Base-by-base conservation (phyloP, 2,888 invertebrate species). In the Frankliniella intonsa region DNA sequence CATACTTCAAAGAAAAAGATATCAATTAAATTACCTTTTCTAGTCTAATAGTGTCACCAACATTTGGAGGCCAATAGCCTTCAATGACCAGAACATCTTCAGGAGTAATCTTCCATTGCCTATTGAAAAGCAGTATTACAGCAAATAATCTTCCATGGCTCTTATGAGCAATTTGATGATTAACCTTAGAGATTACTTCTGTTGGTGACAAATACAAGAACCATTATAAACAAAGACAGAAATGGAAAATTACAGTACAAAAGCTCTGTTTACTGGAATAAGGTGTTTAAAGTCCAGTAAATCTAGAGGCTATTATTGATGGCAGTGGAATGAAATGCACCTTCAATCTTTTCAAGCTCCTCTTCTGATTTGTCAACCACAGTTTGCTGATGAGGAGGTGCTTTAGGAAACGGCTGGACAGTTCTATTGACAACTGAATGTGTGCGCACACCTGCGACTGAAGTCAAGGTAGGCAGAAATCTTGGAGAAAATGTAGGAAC, bases 31-130 rank as follows among this genome's bases (percentile, higher is more conserved):
- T 83, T 86, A 90, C 94, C 90, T 97, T 97, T 86, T 97, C 95
- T 80, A 97, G 88, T 84, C 91, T 92, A 82, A 97, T 91, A 88
- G 92, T 89, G 86, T 97, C 96, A 0, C 96, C 95, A 82, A 92
- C 90, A 81, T 91, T 92, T 2, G 96, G 95, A 51, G 94, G 93
- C 95, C 96, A 96, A 86, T 92, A 92, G 0, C 95, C 95, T 88
- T 95, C 94, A 0, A 97, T 89, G 0, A 96, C 90, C 50, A 97
- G 90, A 5, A 97, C 89, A 88, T 97, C 97, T n/a, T 94, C 95
- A 83, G 93, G 90, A 0, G 96, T 95, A 0, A 97, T 90, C 88
- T 95, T 94, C 88, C 93, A 95, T 86, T 97, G 97, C 88, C 94
- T 95, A 17, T 96, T 96, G 83, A 92, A 90, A 25, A 97, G 85